Evolutionary conservation across 1,140 invertebrate species (phyloP), one percentile per base, ranked within the genome.

Genomic region (Wasmannia auropunctata): DNA sequence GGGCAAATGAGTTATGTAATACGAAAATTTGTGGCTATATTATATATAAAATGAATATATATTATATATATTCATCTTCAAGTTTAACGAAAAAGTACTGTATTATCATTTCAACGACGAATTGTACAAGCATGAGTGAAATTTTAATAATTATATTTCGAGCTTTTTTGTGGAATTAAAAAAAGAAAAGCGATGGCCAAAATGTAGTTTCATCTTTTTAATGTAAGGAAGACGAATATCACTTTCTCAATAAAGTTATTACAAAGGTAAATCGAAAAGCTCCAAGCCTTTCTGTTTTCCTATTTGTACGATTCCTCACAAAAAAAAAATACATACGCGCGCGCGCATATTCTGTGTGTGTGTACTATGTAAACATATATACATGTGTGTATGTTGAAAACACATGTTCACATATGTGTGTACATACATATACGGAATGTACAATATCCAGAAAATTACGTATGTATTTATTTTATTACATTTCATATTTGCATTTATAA

Each of bases 211-310:
- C 31, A 76, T 74, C 72, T 85, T 76, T 85, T 85, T 43, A 31
- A 54, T 85, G 43, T 75, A 76, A 85, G 76, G 28, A 19, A 28
- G n/a, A 63, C 14, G 22, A 76, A 43, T 75, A 67, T 80, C 28
- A 80, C 49, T 87, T 87, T 87, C 58, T 87, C 79, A 69, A 85
- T 85, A 85, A 88, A 19, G 76, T 88, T 83, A 70, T 80, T 80
- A 54, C 25, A 86, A 79, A 65, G 31, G 31, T 31, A 65, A 3
- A n/a, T n/a, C 8, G n/a, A 37, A 14, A 67, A 16, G n/a, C n/a
- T 6, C 37, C 37, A 49, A n/a, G 14, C 28, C 7, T 51, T 54
- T 74, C 5, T 34, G 10, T 60, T 19, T 16, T 5, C 22, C 34
- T 25, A 0, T 58, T 58, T 1, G 7, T 3, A 22, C 3, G 7